phyloP scores from a whole-genome alignment of 1,140 invertebrate species.

The Leguminivora glycinivorella region DNA sequence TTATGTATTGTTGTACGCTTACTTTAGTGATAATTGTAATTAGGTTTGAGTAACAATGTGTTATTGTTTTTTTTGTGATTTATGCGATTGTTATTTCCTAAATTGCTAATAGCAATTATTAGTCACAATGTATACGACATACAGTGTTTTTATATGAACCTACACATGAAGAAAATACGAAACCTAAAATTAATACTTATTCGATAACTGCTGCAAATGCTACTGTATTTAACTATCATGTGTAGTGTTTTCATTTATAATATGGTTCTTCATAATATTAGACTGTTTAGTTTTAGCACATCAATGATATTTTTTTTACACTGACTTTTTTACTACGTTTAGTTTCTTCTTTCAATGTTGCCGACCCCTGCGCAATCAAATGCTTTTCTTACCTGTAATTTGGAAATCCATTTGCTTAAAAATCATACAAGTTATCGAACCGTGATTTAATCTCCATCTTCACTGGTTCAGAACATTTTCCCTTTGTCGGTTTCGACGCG shows the following conservation, averaged over 20 bases:
- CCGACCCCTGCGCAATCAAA: background rate
- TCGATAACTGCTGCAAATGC: background rate
- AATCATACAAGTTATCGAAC: background rate
- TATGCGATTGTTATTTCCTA: background rate
- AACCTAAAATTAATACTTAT: background rate
- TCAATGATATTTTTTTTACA: too few species aligned
- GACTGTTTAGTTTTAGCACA: too few species aligned
- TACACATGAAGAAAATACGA: background rate
- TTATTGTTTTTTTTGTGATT: background rate
- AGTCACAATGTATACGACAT: background rate
- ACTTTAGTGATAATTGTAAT: background rate
- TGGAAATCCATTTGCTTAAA: background rate
- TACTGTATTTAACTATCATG: too few species aligned
- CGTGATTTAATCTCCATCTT: slow-evolving; percentile 15
- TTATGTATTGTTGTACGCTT: background rate
- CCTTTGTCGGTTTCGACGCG: background rate
- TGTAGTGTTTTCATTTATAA: too few species aligned
- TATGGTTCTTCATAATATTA: too few species aligned
- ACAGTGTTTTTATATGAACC: background rate
- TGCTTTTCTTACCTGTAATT: background rate
- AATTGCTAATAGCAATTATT: background rate
- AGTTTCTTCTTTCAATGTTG: background rate
- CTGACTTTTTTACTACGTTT: background rate
- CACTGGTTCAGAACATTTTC: slow-evolving; percentile 20
- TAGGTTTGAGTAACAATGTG: slow-evolving; percentile 2